Conservation (phyloP, 2,797 vertebrate species). For the Catamblyrhynchus diadema region DNA sequence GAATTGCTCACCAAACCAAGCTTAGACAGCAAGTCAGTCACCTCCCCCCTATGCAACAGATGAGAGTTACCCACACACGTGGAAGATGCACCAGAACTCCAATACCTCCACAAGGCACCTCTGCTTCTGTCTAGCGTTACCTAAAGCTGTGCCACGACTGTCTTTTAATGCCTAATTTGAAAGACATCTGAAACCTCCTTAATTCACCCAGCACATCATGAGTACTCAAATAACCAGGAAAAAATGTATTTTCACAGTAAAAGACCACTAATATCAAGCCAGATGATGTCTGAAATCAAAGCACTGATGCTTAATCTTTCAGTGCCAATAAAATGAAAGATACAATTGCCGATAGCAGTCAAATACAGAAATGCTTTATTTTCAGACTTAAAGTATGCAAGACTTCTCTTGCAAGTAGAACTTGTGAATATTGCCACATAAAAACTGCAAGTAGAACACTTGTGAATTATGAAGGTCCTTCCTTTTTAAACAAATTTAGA, state of each 20-base stretch:
- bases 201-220: background rate
- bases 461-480: conserved; percentile 59
- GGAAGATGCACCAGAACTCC: background rate
- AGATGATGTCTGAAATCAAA: background rate
- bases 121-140: background rate
- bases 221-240: background rate
- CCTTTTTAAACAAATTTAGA: conserved; percentile 66
- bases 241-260: background rate
- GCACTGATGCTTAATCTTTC: background rate
- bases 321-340: background rate
- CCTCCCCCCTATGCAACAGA: background rate
- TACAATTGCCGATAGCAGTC: background rate
- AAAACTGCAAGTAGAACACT: conserved; percentile 25
- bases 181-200: background rate
- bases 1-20: background rate
- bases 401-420: conserved; percentile 28
- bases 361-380: background rate
- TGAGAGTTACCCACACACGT: background rate
- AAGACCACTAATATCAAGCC: background rate
- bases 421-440: conserved; percentile 10
- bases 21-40: background rate
- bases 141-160: background rate
- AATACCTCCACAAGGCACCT: background rate
- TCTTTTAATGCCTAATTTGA: background rate
- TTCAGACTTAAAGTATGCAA: background rate